Evolutionary conservation across 2,113 vertebrate species (phyloP).

Genomic region (Myotis yumanensis): DNA sequence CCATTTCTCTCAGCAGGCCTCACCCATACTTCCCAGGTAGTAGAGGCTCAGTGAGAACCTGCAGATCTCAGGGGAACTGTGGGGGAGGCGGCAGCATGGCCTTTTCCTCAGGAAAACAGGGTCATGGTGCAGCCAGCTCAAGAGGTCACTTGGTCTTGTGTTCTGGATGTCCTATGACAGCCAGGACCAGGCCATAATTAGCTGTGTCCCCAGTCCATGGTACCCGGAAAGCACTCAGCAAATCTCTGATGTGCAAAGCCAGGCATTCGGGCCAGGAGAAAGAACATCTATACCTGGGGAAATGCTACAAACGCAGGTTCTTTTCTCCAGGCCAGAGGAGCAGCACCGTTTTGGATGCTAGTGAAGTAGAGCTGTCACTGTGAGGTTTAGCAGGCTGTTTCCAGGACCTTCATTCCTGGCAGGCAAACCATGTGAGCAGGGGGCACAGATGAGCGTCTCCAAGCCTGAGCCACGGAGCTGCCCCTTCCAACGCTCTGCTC

Average conservation of each 20-base stretch:
- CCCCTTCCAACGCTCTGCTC: not conserved
- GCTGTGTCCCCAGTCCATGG: not conserved
- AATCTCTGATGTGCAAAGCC: not conserved
- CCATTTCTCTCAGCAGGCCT: not conserved
- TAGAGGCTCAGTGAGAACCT: not conserved
- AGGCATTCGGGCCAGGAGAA: not conserved
- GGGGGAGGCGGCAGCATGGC: not conserved
- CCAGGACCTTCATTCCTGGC: not conserved
- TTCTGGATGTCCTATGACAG: not conserved
- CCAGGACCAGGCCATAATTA: not conserved
- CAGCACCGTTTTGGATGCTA: rapidly evolving
- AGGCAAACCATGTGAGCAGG: not conserved
- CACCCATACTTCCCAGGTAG: not conserved
- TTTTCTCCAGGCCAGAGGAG: not conserved
- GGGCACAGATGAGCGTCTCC: not conserved
- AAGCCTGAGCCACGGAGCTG: not conserved
- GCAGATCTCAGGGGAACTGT: not conserved
- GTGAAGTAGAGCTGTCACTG: not conserved
- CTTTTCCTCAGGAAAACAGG: not conserved
- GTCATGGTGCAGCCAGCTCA: not conserved
- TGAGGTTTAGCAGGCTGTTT: not conserved
- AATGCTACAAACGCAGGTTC: not conserved
- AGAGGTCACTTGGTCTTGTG: not conserved
- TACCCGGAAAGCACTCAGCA: not conserved
- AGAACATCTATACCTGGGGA: not conserved